Evolutionary conservation across 2,888 invertebrate genomes (phyloP), one percentile per base, ranked within the genome.

Genomic region (Sabellastarte sp.): DNA sequence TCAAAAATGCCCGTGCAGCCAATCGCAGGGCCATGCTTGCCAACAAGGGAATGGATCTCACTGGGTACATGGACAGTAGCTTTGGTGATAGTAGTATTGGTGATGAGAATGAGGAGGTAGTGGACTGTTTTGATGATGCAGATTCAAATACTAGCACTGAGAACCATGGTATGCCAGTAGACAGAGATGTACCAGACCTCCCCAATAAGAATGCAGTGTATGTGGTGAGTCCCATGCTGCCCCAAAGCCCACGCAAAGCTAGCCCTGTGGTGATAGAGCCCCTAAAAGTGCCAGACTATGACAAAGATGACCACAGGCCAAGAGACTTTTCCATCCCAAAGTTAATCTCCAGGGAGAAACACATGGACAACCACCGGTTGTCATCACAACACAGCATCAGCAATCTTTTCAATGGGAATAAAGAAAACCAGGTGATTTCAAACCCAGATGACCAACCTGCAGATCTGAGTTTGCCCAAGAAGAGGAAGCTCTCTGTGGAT

Each of bases 1-100:
- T 99, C 85, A 96, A 97, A 84, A 97, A 97, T 81, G 96, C 97
- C 0, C 88, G 98, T 60, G 97, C 97, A 1, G 95, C 95, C 1
- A 93, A 94, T 81, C 94, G 96, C 79, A 88, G 96, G 52, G 94
- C 94, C 1, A 93, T 94, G 74, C 84, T 85, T 57, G 80, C 87
- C 58, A 56, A 41, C 24, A 2, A 4, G 20, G 58, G 33, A 26
- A 41, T 20, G 41, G 20, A 41, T 20, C 41, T 41, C 20, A 20
- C 41, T 10, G 10, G 20, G 10, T 41, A 15, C 20, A 41, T 41
- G 41, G 41, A 41, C 20, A 15, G 10, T 20, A 41, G 15, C 5
- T 15, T n/a, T 5, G 20, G 24, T 57, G 57, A 24, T 24, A 24
- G 5, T 24, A n/a, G n/a, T n/a, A 58, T 32, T 10, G 30, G 30